phyloP scores from a whole-genome alignment of 2,888 invertebrate species.

The Monopis laevigella region DNA sequence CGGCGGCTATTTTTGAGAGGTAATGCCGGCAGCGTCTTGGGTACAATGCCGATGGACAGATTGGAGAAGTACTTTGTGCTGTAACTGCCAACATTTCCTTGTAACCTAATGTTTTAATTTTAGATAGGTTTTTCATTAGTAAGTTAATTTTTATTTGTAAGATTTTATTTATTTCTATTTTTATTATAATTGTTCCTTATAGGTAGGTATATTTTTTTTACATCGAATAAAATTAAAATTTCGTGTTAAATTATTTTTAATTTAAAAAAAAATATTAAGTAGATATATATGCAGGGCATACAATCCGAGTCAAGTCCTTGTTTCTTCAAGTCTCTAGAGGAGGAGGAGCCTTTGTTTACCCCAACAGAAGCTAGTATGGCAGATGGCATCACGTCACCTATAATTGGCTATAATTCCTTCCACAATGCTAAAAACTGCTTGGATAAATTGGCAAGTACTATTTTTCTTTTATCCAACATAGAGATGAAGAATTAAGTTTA shows the following conservation, averaged over 20 bases:
- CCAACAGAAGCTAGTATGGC: slow-evolving; percentile 76
- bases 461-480: too few species aligned
- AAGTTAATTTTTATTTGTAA: neutral
- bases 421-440: slow-evolving; percentile 74
- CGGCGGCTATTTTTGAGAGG: too few species aligned
- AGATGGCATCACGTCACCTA: slow-evolving; percentile 83
- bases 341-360: slow-evolving; percentile 71
- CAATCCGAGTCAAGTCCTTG: slow-evolving; percentile 90
- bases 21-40: too few species aligned
- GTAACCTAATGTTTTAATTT: too few species aligned
- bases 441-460: slow-evolving; percentile 80
- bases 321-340: slow-evolving; percentile 77
- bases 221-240: too few species aligned
- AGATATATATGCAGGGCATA: slow-evolving; percentile 83
- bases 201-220: neutral
- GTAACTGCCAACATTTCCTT: too few species aligned
- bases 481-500: too few species aligned
- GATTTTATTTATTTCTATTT: neutral
- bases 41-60: too few species aligned
- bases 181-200: neutral
- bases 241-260: too few species aligned
- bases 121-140: too few species aligned
- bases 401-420: slow-evolving; percentile 84
- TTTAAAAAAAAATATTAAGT: too few species aligned
- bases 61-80: too few species aligned